Base-by-base conservation (phyloP, 1,140 invertebrate genomes). In the Drosophila prosaltans region DNA sequence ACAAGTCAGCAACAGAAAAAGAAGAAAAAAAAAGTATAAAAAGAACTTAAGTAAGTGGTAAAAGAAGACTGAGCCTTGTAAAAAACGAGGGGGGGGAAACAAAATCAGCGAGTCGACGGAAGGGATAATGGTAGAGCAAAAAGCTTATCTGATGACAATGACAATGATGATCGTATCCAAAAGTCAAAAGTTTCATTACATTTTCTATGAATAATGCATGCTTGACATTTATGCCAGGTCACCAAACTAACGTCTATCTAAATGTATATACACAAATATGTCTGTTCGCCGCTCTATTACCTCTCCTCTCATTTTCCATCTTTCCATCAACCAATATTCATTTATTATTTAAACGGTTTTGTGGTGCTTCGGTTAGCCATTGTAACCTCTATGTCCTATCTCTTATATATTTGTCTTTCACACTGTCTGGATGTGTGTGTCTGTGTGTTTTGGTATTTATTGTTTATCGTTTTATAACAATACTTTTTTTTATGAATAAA, bases 331-430 rank as follows among this genome's bases (percentile, higher is more conserved):
- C 11, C n/a, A 21, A 76, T 61, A 63, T 45, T 73, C 77, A 80
- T 80, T 73, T 75, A 73, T 80, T 73, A 80, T 80, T 77, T 69
- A 78, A 80, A 69, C 74, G 59, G 45, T 69, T 51, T 77, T 77
- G 66, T 63, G 77, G 77, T 77, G 62, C 58, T 54, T 68, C 65
- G 74, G 74, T 73, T 64, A 57, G 40, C 32, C 54, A 61, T 21
- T 39, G 45, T 51, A 26, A 26, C 45, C 45, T 51, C 45, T 51
- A 7, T 51, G n/a, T 16, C 48, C 11, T 36, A 9, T 16, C 41
- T 58, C 41, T 8, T 48, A 28, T 21, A 51, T 61, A 43, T 78
- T 68, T 78, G 43, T 67, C 67, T 45, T 67, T 78, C 63, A 67
- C 67, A 74, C 39, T 67, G 59, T 75, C 21, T 48, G 45, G 5